phyloP scores from a whole-genome alignment of 2,797 vertebrate genomes.

The Tapera naevia region DNA sequence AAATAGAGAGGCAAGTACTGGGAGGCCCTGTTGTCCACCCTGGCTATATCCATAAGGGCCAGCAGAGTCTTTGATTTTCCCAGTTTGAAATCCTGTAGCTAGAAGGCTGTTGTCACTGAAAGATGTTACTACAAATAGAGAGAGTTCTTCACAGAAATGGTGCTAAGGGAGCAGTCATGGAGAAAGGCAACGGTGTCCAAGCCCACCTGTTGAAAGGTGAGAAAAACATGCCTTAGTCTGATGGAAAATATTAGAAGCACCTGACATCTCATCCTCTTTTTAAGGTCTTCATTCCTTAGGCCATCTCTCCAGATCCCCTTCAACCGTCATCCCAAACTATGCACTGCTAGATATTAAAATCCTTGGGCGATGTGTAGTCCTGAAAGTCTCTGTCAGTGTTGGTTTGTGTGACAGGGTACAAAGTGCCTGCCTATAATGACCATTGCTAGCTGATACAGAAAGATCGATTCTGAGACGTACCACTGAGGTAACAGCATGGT shows the following conservation, averaged over 20 bases:
- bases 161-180: background rate
- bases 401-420: background rate
- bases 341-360: background rate
- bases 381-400: background rate
- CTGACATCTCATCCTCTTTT: background rate
- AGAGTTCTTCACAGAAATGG: background rate
- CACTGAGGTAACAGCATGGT: background rate
- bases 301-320: background rate
- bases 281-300: background rate
- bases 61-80: background rate
- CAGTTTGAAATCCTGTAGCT: background rate
- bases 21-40: background rate
- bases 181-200: background rate
- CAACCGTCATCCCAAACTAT: background rate
- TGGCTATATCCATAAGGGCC: background rate
- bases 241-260: background rate
- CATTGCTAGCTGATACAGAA: background rate
- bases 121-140: background rate
- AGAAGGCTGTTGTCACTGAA: background rate
- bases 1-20: background rate
- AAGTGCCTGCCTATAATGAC: background rate
- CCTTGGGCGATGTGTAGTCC: background rate
- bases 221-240: background rate
- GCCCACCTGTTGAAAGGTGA: background rate
- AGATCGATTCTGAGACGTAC: background rate